A percentile compares a stretch with the other conserved stretches of the same genome.
phyloP scores from a whole-genome alignment of 1,140 invertebrate species.

The Stegodyphus mimosarum region DNA sequence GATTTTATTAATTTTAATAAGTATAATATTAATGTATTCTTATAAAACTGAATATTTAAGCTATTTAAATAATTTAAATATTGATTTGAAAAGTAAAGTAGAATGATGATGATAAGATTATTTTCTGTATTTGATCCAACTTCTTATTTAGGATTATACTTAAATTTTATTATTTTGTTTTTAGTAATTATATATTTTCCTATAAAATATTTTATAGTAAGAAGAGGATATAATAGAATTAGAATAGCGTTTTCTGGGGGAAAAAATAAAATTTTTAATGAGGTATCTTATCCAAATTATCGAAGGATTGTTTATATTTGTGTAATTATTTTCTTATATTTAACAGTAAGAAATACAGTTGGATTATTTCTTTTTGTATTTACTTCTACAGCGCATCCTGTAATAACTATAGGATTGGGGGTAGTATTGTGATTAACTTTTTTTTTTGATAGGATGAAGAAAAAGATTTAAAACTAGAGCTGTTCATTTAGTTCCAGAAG shows the following conservation, averaged over 20 bases:
- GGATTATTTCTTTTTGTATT: conserved; percentile 78
- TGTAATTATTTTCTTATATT: conserved; percentile 67
- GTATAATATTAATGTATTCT: conserved; percentile 30
- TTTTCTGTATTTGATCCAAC: too few species aligned
- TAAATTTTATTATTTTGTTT: too few species aligned
- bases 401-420: conserved; percentile 71
- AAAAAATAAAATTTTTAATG: conserved; percentile 59
- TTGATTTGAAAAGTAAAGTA: too few species aligned
- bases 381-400: conserved; percentile 74
- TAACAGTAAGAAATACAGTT: conserved; percentile 74
- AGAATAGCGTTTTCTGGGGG: conserved; percentile 28
- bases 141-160: too few species aligned
- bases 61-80: too few species aligned
- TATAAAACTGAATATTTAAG: conserved; percentile 31
- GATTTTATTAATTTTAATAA: conserved; percentile 53
- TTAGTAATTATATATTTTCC: too few species aligned
- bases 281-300: neutral
- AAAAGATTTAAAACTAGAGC: conserved; percentile 71
- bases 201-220: conserved; percentile 63
- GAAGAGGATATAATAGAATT: conserved; percentile 43
- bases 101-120: conserved; percentile 65
- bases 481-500: conserved; percentile 74
- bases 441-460: conserved; percentile 70
- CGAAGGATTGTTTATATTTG: conserved; percentile 20
- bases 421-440: conserved; percentile 74